Evolutionary conservation across 2,797 vertebrate genomes (phyloP).

Genomic region (Sciurus carolinensis): DNA sequence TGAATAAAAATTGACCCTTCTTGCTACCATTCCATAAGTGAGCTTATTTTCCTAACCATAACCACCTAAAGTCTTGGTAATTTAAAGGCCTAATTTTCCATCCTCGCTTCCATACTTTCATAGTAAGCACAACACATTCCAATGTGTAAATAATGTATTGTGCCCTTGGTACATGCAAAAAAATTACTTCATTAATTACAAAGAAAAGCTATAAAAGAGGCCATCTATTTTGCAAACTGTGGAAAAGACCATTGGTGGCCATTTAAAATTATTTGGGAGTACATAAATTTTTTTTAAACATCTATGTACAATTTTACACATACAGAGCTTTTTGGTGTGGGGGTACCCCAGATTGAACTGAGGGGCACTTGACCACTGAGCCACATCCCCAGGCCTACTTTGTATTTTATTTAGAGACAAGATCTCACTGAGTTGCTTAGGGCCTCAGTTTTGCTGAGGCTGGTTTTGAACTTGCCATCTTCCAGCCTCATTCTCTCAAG

Average conservation of each 20-base stretch:
- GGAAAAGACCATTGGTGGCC: slow-evolving; percentile 1
- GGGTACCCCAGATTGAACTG: too few species aligned
- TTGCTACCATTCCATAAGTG: slow-evolving; percentile 73
- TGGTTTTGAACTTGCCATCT: too few species aligned
- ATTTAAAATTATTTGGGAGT: slow-evolving; percentile 63
- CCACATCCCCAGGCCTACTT: too few species aligned
- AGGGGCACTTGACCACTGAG: too few species aligned
- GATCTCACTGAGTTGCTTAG: too few species aligned
- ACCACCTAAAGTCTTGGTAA: slow-evolving; percentile 68
- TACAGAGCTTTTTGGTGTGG: neutral
- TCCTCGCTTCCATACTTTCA: slow-evolving; percentile 62
- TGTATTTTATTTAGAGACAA: too few species aligned
- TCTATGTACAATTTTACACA: slow-evolving; percentile 29
- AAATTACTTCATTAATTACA: slow-evolving; percentile 73
- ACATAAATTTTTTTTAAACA: slow-evolving; percentile 48
- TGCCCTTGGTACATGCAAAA: slow-evolving; percentile 12
- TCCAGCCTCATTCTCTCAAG: too few species aligned
- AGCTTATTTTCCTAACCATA: slow-evolving; percentile 52
- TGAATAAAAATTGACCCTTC: slow-evolving; percentile 56
- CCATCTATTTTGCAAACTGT: slow-evolving; percentile 32
- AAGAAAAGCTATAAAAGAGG: slow-evolving; percentile 67
- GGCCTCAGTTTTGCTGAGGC: too few species aligned
- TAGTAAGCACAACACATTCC: slow-evolving; percentile 45
- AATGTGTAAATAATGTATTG: slow-evolving; percentile 58
- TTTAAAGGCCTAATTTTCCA: slow-evolving; percentile 75